phyloP scores from a whole-genome alignment of 2,888 invertebrate species.

The Stramonita haemastoma region DNA sequence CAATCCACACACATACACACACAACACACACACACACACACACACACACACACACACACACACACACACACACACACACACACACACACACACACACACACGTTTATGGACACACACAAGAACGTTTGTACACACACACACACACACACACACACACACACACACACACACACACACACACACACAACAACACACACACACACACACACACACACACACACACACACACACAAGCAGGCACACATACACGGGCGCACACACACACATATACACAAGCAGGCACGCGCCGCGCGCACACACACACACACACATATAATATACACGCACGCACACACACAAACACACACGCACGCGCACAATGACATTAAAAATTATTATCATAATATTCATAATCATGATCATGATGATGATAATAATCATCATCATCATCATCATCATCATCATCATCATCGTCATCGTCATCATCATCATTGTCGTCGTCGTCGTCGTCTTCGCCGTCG shows the following conservation, averaged over 20 bases:
- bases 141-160: not conserved
- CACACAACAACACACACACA: not conserved
- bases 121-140: not conserved
- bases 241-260: not conserved
- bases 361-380: too few species aligned
- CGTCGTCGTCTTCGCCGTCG: too few species aligned
- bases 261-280: constrained; percentile 4
- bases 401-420: too few species aligned
- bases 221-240: not conserved
- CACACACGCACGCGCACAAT: not conserved
- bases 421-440: too few species aligned
- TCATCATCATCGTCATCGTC: too few species aligned
- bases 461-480: too few species aligned
- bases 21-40: not conserved
- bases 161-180: not conserved
- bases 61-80: not conserved
- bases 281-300: constrained; percentile 5
- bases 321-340: constrained; percentile 7
- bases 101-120: not conserved
- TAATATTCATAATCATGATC: too few species aligned
- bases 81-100: constrained; percentile 6
- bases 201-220: constrained; percentile 8
- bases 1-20: not conserved
- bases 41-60: not conserved
- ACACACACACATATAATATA: constrained; percentile 3